Evolutionary conservation across 2,888 invertebrate genomes (phyloP).

Genomic region (Malachius bipustulatus): DNA sequence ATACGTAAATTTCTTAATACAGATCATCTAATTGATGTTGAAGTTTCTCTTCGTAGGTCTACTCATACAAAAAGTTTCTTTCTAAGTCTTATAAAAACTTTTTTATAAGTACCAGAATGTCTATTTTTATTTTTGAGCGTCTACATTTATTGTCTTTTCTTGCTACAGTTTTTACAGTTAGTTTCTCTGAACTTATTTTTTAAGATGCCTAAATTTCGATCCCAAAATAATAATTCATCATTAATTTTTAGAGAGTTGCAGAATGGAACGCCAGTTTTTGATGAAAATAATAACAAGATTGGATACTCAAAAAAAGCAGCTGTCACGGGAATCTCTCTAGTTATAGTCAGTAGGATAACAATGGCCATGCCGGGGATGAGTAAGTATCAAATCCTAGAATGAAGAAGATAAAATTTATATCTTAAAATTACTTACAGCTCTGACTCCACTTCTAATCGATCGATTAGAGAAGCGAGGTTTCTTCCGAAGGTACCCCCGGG

Average conservation of each 20-base stretch:
- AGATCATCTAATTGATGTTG: too few species aligned
- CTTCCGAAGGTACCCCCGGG: conserved; percentile 53
- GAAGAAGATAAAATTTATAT: not conserved
- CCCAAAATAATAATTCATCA: conserved; percentile 9
- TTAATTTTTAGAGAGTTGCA: conserved; percentile 29
- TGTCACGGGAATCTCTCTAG: conserved; percentile 70
- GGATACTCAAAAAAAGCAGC: conserved; percentile 61
- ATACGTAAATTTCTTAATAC: too few species aligned
- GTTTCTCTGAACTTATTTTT: too few species aligned
- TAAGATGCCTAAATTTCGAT: too few species aligned
- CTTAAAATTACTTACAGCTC: conserved; percentile 41
- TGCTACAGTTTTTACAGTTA: not conserved
- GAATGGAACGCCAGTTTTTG: conserved; percentile 68
- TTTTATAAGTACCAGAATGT: too few species aligned
- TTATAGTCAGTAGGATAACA: conserved; percentile 73
- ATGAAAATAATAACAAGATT: conserved; percentile 60
- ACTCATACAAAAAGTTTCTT: too few species aligned
- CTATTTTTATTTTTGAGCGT: too few species aligned
- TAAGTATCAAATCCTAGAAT: conserved; percentile 38
- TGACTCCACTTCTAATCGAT: conserved; percentile 67
- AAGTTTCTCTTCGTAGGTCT: too few species aligned
- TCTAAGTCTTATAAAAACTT: too few species aligned
- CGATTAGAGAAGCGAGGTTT: conserved; percentile 53
- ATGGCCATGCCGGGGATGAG: conserved; percentile 97
- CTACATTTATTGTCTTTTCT: too few species aligned